Evolutionary conservation across 2,113 vertebrate genomes (phyloP), one percentile per base, ranked within the genome.

Genomic region (Brachyhypopomus gauderio): DNA sequence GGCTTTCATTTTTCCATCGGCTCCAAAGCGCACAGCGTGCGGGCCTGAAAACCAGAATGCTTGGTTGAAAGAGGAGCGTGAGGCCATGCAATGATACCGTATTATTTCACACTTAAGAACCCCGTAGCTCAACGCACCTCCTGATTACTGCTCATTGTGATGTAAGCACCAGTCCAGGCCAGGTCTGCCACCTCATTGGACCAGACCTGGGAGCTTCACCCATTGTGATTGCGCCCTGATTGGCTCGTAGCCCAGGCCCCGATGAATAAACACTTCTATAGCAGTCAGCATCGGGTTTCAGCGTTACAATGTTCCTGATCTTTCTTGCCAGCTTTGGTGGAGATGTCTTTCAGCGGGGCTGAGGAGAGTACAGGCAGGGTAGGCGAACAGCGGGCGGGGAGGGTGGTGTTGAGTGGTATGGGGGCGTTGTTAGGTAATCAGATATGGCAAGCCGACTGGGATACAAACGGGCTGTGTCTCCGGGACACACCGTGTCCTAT

Each of bases 401-500:
- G 70, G 63, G 16, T 4, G 30, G 63, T 48, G 79, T 36, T 20
- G 45, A 30, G 30, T 30, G 30, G 45, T 52, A 11, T 12, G 45
- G 45, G 45, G 9, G 45, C 12, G 45, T 52, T 52, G 64, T 60
- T 70, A 52, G 72, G 82, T 77, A 82, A 85, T 80, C 71, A 75
- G 76, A 85, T 73, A 83, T 19, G 48, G 45, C 22, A 38, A 75
- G 45, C 78, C 69, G 70, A 79, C 62, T 59, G 22, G 34, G 56
- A 75, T 38, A 78, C 59, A 74, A 73, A 78, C 83, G 80, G 72
- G 14, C 74, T 60, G 60, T 56, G n/a, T 79, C 60, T 85, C 45
- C 8, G 56, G 41, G 41, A 67, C 78, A 22, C n/a, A 36, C 22
- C 30, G 77, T 75, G 63, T 86, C 67, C 79, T 19, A 67, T 82